Evolutionary conservation across 2,888 invertebrate species (phyloP).

Genomic region (Epistrophe eligans): DNA sequence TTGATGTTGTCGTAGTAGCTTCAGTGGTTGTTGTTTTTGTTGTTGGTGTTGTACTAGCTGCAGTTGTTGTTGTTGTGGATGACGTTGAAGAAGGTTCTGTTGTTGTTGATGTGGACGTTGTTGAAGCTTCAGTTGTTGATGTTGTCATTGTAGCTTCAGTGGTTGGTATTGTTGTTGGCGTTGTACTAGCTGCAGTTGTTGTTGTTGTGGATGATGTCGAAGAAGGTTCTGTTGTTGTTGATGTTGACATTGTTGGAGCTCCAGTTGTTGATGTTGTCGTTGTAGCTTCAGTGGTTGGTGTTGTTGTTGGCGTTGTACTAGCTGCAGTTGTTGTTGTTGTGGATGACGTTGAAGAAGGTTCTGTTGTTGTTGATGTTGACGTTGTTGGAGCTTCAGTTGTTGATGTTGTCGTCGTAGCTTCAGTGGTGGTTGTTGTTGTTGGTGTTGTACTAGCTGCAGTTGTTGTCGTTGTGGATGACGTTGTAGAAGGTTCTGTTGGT

Average conservation of each 20-base stretch:
- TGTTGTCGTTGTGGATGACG: background rate
- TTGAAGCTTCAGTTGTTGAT: background rate
- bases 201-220: background rate
- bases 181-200: background rate
- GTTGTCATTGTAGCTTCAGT: too few species aligned
- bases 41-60: background rate
- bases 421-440: background rate
- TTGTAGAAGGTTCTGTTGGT: too few species aligned
- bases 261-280: background rate
- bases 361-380: too few species aligned
- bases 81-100: background rate
- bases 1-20: background rate
- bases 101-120: background rate
- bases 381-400: too few species aligned
- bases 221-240: background rate
- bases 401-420: too few species aligned
- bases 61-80: background rate
- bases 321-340: too few species aligned
- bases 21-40: background rate
- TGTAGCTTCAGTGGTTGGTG: background rate
- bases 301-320: background rate
- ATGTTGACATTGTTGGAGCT: background rate
- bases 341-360: too few species aligned
- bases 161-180: too few species aligned
- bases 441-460: background rate